These are phyloP conservation scores for Athalia cordata DNA, from an alignment of 2,888 invertebrate species.

Conservation along the genomic window DNA sequence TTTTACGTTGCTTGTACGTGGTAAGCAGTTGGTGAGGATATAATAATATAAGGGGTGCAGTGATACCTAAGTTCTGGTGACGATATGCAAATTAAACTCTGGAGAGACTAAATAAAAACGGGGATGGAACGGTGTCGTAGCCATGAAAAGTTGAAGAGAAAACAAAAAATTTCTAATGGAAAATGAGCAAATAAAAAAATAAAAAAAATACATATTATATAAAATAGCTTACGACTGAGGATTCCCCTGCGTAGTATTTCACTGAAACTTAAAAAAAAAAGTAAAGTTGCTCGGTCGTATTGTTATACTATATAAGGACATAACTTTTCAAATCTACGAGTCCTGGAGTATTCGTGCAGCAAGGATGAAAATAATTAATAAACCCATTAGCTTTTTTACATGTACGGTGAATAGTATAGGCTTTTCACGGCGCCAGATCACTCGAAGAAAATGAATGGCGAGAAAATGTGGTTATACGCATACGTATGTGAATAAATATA, in stretches of 20 bases:
- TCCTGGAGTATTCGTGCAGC: not conserved
- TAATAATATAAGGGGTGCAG: no score
- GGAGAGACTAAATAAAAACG: conserved; percentile 23
- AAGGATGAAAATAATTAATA: conserved; percentile 14
- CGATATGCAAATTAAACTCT: conserved; percentile 26
- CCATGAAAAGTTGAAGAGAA: not conserved
- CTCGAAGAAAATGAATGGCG: conserved; percentile 13
- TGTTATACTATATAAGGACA: not conserved
- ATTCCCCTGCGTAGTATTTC: conserved; percentile 10
- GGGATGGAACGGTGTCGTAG: not conserved
- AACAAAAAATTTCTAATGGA: not conserved
- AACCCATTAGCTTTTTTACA: not conserved
- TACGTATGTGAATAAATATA: not conserved
- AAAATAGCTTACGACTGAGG: not conserved
- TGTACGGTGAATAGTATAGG: not conserved
- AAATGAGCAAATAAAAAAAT: not conserved
- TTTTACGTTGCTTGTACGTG: no score
- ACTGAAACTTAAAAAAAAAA: not conserved
- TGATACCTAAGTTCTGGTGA: conserved; percentile 5
- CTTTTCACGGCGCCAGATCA: conserved; percentile 35
- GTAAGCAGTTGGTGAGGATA: no score
- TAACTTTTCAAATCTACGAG: conserved; percentile 15
- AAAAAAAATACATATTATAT: not conserved
- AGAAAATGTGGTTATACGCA: not conserved
- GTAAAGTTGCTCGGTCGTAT: no score